phyloP scores from a whole-genome alignment of 2,888 invertebrate genomes.

The Clistopyga incitator region DNA sequence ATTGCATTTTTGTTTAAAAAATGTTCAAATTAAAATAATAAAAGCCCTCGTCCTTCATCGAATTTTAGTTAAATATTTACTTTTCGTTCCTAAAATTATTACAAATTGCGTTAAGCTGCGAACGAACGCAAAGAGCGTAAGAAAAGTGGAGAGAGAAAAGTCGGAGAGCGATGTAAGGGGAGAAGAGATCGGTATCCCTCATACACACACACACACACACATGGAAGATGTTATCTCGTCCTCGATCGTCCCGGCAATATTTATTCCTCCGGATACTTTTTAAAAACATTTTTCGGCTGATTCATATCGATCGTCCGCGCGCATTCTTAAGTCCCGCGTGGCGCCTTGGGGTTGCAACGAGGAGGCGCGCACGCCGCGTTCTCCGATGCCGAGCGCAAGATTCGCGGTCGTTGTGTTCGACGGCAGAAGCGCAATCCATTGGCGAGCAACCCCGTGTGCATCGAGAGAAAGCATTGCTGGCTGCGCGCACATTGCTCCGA shows the following conservation, averaged over 20 bases:
- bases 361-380: constrained; percentile 15
- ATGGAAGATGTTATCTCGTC: constrained; percentile 22
- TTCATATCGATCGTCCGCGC: constrained; percentile 61
- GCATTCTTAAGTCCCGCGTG: constrained; percentile 70
- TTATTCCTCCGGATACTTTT: constrained; percentile 28
- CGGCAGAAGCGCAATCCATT: background rate
- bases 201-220: constrained; percentile 7
- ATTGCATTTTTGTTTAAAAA: too few relatives aligned
- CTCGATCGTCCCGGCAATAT: constrained; percentile 1
- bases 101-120: background rate
- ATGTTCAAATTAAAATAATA: too few relatives aligned
- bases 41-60: too few relatives aligned
- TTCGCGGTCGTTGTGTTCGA: constrained; percentile 34
- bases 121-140: too few relatives aligned
- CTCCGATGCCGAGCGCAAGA: constrained; percentile 34
- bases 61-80: background rate
- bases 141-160: background rate
- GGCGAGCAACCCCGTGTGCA: background rate
- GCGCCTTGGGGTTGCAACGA: constrained; percentile 66
- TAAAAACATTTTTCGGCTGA: constrained; percentile 44
- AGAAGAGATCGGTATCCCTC: background rate
- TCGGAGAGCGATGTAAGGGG: background rate
- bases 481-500: constrained; percentile 66
- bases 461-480: constrained; percentile 43
- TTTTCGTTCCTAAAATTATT: background rate